Evolutionary conservation across 35 echinoderm and acorn worm genomes (phyloP).

Genomic region (Apostichopus californicus): DNA sequence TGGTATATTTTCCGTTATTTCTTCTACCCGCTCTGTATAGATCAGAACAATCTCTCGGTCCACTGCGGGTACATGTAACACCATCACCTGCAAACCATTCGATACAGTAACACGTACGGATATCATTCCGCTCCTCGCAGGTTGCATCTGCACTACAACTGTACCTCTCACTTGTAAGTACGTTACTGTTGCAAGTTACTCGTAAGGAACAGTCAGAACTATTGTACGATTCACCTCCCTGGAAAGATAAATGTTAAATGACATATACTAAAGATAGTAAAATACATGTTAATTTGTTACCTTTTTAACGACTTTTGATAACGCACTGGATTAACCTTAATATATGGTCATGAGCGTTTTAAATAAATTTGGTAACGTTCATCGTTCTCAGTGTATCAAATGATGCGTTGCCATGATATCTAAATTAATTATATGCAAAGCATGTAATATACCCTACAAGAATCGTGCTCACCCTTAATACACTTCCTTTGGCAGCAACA

Average conservation of each 20-base stretch:
- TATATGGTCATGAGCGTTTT: no score
- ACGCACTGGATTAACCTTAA: no score
- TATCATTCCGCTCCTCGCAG: background rate
- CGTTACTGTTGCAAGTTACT: background rate
- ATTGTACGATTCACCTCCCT: background rate
- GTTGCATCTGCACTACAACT: constrained; percentile 3
- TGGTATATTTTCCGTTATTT: background rate
- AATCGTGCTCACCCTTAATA: no score
- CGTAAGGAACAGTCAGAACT: background rate
- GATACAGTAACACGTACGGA: background rate
- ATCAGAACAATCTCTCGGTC: background rate
- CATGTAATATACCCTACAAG: no score
- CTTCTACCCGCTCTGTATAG: background rate
- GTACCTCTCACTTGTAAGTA: constrained; percentile 7
- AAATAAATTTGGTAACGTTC: no score
- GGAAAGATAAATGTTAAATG: background rate
- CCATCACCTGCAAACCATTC: background rate
- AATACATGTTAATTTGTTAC: no score
- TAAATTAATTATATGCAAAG: no score
- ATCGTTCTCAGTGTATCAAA: no score
- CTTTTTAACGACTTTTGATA: no score
- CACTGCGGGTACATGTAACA: background rate
- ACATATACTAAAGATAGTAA: no score
- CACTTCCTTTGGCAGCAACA: no score
- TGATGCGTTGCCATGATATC: no score